phyloP scores from a whole-genome alignment of 1,140 invertebrate species.

The Leptopilina clavipes region DNA sequence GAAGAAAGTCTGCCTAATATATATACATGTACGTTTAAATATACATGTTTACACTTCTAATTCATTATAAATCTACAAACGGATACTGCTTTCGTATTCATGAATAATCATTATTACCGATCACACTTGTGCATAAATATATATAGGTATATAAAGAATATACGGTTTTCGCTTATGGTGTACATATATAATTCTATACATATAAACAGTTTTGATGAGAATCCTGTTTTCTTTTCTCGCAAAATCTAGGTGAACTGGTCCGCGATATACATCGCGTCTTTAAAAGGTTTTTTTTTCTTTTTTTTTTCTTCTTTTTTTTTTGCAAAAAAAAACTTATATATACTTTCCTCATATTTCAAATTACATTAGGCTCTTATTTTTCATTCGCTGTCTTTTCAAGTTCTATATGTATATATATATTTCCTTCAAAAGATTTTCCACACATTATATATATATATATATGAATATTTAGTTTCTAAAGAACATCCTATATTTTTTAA shows the following conservation, averaged over 20 bases:
- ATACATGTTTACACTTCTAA: not conserved
- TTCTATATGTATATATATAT: too few relatives aligned
- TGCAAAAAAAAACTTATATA: not conserved
- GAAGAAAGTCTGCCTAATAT: too few relatives aligned
- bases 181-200: not conserved
- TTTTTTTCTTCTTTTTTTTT: not conserved
- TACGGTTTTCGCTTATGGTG: conserved; percentile 4
- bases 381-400: not conserved
- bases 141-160: not conserved
- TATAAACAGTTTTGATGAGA: conserved; percentile 36
- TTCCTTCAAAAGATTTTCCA: not conserved
- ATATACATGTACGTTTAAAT: not conserved
- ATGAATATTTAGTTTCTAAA: too few relatives aligned
- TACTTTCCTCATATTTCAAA: conserved; percentile 6
- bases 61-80: conserved; percentile 28
- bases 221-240: conserved; percentile 43
- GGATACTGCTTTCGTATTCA: conserved; percentile 22
- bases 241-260: conserved; percentile 42
- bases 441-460: not conserved
- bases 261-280: not conserved
- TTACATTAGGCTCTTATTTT: conserved; percentile 20
- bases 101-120: conserved; percentile 13
- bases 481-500: not conserved
- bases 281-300: not conserved
- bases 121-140: not conserved